Evolutionary conservation across 2,888 invertebrate genomes (phyloP).

Genomic region (Cephus sareptanus): DNA sequence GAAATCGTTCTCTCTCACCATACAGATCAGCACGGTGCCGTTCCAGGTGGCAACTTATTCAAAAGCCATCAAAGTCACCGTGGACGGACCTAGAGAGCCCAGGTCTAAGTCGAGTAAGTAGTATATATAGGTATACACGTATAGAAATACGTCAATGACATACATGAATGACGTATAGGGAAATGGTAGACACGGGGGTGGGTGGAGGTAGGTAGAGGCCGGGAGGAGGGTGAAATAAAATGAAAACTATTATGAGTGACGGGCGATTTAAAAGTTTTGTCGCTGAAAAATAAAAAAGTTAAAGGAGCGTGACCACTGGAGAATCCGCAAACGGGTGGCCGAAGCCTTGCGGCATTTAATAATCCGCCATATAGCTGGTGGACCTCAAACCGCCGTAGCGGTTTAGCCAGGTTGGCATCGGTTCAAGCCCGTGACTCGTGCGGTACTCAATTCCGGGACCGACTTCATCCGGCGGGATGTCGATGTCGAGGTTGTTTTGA

Average conservation of each 20-base stretch:
- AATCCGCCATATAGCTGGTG: conserved; percentile 60
- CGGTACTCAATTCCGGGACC: background rate
- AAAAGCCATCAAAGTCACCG: conserved; percentile 99
- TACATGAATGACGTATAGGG: background rate
- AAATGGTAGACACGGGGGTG: background rate
- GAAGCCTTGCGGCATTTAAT: conserved; percentile 58
- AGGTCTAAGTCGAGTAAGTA: conserved; percentile 95
- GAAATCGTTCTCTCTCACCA: conserved; percentile 95
- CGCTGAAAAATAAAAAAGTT: background rate
- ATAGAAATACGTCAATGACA: background rate
- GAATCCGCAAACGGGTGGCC: conserved; percentile 57
- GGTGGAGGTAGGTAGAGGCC: background rate
- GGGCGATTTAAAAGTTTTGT: background rate
- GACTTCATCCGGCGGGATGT: background rate
- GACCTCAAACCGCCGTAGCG: conserved; percentile 61
- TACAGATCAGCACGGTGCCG: conserved; percentile 85
- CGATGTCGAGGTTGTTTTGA: conserved; percentile 3
- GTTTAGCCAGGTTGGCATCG: conserved; percentile 40
- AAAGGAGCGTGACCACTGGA: conserved; percentile 41
- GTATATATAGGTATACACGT: background rate
- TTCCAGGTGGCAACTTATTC: conserved; percentile 92
- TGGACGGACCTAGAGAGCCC: conserved; percentile 98
- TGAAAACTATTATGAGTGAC: background rate
- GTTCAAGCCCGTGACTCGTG: conserved; percentile 37
- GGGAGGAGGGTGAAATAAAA: background rate